A percentile compares a stretch with the other conserved stretches of the same genome.
phyloP scores from a whole-genome alignment of 2,888 invertebrate species.

The Onchidella celtica region DNA sequence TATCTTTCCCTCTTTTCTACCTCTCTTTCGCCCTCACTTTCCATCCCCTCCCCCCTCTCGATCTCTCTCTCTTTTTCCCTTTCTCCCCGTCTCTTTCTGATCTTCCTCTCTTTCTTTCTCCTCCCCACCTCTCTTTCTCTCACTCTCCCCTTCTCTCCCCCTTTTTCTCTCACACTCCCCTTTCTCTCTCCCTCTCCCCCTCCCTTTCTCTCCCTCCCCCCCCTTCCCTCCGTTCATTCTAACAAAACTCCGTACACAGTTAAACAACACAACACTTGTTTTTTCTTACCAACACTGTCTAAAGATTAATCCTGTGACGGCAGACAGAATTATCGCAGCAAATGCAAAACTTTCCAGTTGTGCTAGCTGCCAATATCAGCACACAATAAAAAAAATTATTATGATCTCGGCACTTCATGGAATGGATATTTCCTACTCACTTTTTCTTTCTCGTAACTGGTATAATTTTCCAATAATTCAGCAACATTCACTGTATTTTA shows the following conservation, averaged over 20 bases:
- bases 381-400: too few species aligned
- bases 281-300: too few species aligned
- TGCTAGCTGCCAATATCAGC: too few species aligned
- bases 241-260: too few species aligned
- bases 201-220: not conserved
- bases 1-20: not conserved
- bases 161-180: not conserved
- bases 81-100: not conserved
- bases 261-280: too few species aligned
- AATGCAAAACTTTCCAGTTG: too few species aligned
- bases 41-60: not conserved
- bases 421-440: too few species aligned
- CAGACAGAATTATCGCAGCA: too few species aligned
- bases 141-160: conserved; percentile 15
- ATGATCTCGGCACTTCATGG: too few species aligned
- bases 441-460: too few species aligned
- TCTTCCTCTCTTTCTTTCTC: conserved; percentile 5
- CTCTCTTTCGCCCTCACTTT: not conserved
- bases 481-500: too few species aligned
- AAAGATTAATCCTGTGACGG: not conserved
- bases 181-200: not conserved
- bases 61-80: not conserved
- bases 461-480: too few species aligned
- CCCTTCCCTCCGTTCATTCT: not conserved
- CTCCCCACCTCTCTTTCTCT: conserved; percentile 21